A percentile compares a stretch with the other conserved stretches of the same genome.
These are phyloP conservation scores for Styela plicata DNA, from an alignment of 23 tunicate genomes.

Conservation along the genomic window DNA sequence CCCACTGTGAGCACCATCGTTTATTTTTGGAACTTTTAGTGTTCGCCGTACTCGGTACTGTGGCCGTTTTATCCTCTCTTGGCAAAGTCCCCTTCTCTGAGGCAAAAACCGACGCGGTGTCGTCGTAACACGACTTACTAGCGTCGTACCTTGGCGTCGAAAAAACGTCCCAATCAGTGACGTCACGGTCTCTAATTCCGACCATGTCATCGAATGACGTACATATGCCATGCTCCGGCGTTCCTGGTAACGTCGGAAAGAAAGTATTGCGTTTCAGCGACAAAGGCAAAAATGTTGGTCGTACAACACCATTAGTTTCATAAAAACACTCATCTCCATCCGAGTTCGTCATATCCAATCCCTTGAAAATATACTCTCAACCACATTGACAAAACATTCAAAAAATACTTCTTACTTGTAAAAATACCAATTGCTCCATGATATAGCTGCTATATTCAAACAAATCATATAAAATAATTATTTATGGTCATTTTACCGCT, in stretches of 20 bases:
- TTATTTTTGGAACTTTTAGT: background rate
- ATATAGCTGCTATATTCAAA: background rate
- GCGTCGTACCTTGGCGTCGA: slow-evolving; percentile 6
- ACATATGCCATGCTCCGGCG: slow-evolving; percentile 24
- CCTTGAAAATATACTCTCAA: background rate
- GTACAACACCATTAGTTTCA: background rate
- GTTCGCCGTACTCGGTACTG: background rate
- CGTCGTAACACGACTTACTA: background rate
- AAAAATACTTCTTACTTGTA: too few species aligned
- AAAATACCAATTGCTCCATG: too few species aligned
- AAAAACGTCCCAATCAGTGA: slow-evolving; percentile 16
- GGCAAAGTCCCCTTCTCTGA: background rate
- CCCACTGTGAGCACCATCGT: background rate
- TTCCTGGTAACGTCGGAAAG: slow-evolving; percentile 23
- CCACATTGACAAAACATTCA: background rate
- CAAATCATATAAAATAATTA: background rate
- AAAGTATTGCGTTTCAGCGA: background rate
- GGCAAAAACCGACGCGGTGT: slow-evolving; percentile 7
- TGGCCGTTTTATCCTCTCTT: background rate
- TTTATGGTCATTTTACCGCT: background rate
- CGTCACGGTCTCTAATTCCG: background rate
- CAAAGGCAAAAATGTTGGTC: slow-evolving; percentile 16
- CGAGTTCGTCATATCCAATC: background rate
- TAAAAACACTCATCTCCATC: slow-evolving; percentile 11
- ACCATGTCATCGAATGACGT: background rate